Evolutionary conservation across 2,113 vertebrate species (phyloP).

Genomic region (Pedionomus torquatus): DNA sequence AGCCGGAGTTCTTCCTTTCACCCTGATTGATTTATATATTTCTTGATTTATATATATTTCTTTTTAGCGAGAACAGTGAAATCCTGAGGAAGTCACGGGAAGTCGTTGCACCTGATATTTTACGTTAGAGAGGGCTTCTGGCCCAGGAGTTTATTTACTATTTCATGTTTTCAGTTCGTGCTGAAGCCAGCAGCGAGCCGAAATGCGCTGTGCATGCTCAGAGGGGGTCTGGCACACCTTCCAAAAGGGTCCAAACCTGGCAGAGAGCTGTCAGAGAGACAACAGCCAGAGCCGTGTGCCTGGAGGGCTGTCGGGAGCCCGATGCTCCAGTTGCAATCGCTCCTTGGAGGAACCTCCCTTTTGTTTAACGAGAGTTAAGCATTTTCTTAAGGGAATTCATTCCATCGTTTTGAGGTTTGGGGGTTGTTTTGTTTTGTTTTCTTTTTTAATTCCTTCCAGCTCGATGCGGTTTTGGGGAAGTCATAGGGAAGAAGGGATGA

Average conservation of each 20-base stretch:
- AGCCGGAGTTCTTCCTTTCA: neutral
- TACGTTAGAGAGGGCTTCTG: neutral
- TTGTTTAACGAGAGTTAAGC: neutral
- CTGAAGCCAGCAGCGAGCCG: neutral
- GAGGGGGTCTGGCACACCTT: neutral
- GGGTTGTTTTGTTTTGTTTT: too few relatives aligned
- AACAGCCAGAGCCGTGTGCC: neutral
- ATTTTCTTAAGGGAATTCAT: neutral
- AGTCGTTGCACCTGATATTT: neutral
- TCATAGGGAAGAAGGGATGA: fast-evolving
- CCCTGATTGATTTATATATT: neutral
- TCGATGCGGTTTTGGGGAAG: neutral
- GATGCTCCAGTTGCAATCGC: neutral
- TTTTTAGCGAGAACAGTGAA: neutral
- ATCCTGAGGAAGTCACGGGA: neutral
- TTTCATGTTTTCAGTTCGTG: neutral
- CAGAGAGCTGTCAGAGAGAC: neutral
- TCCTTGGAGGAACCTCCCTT: neutral
- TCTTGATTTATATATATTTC: neutral
- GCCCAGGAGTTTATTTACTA: neutral
- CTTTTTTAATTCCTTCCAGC: neutral
- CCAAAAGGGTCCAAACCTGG: neutral
- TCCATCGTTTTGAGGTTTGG: neutral
- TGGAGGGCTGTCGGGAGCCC: neutral
- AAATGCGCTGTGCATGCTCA: fast-evolving